Percentiles rank a stretch among this genome's conserved stretches.
These are phyloP conservation scores for Brachionus calyciflorus DNA, from an alignment of 1,140 invertebrate species.

Conservation along the genomic window DNA sequence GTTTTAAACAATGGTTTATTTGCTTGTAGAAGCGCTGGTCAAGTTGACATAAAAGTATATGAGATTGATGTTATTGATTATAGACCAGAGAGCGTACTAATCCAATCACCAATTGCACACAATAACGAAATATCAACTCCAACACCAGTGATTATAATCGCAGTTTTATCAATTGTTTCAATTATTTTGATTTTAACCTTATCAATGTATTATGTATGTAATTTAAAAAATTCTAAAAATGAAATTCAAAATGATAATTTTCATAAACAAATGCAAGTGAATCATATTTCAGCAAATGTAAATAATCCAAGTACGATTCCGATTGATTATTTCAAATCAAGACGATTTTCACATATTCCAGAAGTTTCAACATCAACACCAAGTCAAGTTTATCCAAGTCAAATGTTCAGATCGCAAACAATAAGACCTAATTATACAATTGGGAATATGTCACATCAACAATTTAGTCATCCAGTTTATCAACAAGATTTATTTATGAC, in stretches of 20 bases:
- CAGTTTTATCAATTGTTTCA: neutral
- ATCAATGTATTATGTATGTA: neutral
- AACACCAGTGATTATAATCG: neutral
- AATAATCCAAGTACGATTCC: neutral
- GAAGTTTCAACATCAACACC: neutral
- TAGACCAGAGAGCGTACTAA: neutral
- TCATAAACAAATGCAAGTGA: neutral
- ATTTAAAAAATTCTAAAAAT: neutral
- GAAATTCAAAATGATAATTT: neutral
- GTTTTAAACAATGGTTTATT: neutral
- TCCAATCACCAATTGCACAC: neutral
- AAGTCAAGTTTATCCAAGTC: neutral
- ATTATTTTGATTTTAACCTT: neutral
- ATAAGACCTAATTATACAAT: neutral
- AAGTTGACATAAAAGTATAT: neutral
- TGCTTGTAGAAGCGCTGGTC: neutral
- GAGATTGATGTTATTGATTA: conserved; percentile 4
- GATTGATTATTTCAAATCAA: neutral
- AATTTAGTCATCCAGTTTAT: neutral
- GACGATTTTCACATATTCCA: neutral
- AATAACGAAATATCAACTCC: neutral
- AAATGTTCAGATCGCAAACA: neutral
- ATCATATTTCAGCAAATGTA: neutral
- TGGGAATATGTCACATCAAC: too few relatives aligned
- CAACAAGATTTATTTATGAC: neutral